Evolutionary conservation across 2,113 vertebrate species (phyloP).

Genomic region (Cyanistes caeruleus): DNA sequence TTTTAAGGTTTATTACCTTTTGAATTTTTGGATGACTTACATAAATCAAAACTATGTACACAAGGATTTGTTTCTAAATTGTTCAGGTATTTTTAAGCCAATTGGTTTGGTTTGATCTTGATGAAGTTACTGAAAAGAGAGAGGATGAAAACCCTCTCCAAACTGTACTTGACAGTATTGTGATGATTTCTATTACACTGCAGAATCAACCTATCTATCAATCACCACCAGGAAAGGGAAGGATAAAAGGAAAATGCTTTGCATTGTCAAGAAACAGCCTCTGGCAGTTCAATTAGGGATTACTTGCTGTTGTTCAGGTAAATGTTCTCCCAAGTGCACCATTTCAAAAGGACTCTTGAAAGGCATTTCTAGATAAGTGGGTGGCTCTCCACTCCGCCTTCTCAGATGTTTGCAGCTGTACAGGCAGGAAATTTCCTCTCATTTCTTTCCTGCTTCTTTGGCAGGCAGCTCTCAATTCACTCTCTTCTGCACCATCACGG

Average conservation of each 20-base stretch:
- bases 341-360: constrained; percentile 31
- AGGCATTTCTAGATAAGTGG: constrained; percentile 7
- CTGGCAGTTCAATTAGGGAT: constrained; percentile 66
- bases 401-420: constrained; percentile 8
- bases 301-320: constrained; percentile 52
- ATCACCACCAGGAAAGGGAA: neutral
- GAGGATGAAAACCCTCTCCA: neutral
- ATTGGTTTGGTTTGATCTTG: neutral
- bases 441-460: neutral
- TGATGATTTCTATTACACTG: constrained; percentile 63
- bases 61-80: neutral
- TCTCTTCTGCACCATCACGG: neutral
- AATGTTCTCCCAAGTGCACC: constrained; percentile 51
- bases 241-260: constrained; percentile 59
- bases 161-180: neutral
- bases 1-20: neutral
- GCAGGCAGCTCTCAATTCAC: neutral
- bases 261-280: constrained; percentile 54
- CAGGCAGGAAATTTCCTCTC: neutral
- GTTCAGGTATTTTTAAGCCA: neutral
- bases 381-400: neutral
- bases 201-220: constrained; percentile 54
- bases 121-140: neutral
- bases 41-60: neutral
- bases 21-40: neutral